phyloP scores from a whole-genome alignment of 2,113 vertebrate species.

The Leuciscus idus region DNA sequence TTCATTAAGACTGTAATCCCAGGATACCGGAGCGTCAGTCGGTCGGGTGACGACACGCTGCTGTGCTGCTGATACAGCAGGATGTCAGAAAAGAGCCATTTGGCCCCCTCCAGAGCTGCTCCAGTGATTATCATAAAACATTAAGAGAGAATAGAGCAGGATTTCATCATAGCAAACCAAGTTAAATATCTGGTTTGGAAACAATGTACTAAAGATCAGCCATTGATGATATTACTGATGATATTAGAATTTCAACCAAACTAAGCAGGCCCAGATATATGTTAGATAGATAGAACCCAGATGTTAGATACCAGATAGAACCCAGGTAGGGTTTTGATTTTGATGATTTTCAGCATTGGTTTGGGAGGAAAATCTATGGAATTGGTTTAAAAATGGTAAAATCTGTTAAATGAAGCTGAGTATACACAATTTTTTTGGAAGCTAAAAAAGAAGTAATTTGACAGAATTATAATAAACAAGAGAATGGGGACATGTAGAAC shows the following conservation, averaged over 20 bases:
- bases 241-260: neutral
- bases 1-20: conserved; percentile 59
- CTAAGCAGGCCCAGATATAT: neutral
- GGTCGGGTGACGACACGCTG: conserved; percentile 28
- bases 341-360: no score
- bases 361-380: no score
- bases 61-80: conserved; percentile 55
- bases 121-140: conserved; percentile 30
- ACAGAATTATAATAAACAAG: neutral
- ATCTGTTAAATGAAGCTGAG: neutral
- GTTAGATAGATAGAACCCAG: no score
- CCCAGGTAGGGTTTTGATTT: no score
- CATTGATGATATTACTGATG: neutral
- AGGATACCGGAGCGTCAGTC: conserved; percentile 45
- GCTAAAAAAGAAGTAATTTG: neutral
- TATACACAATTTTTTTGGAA: no score
- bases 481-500: neutral
- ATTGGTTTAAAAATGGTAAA: neutral
- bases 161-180: conserved; percentile 10
- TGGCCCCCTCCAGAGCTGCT: conserved; percentile 36
- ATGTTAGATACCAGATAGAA: no score
- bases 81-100: conserved; percentile 35
- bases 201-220: neutral
- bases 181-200: neutral
- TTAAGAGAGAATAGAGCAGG: conserved; percentile 29